Conservation (phyloP, 1,140 invertebrate species). For the Octopus sinensis region DNA sequence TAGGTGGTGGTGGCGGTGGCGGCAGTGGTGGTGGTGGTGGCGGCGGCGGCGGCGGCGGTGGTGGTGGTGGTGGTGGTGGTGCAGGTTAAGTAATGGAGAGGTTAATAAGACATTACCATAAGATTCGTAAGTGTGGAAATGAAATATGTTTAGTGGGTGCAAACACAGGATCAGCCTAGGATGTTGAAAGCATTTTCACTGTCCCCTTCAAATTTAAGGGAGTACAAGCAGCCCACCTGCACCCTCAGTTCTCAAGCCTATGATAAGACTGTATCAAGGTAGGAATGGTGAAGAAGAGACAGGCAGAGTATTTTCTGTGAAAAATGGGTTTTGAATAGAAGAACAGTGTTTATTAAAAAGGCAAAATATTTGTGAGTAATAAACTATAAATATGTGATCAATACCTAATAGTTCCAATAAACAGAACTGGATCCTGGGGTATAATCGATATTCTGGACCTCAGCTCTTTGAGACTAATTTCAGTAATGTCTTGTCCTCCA, state of each 20-base stretch:
- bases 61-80: too few species aligned
- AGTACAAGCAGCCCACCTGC: too few species aligned
- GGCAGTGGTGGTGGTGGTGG: too few species aligned
- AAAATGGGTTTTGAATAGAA: background rate
- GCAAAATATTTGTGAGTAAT: background rate
- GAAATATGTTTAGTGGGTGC: too few species aligned
- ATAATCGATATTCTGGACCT: conserved; percentile 54
- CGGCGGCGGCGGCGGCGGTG: too few species aligned
- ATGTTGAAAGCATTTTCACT: too few species aligned
- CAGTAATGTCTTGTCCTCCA: conserved; percentile 48
- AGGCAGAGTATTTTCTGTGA: background rate
- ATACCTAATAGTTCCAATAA: conserved; percentile 56
- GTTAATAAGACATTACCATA: too few species aligned
- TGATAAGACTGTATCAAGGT: background rate
- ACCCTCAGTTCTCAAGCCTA: background rate
- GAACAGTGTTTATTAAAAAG: background rate
- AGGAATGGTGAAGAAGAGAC: background rate
- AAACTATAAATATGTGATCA: background rate
- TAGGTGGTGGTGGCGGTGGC: too few species aligned
- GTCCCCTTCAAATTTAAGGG: too few species aligned
- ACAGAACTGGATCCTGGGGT: conserved; percentile 62
- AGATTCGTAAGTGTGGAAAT: too few species aligned
- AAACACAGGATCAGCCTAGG: too few species aligned
- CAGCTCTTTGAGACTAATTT: conserved; percentile 51
- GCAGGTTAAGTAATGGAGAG: too few species aligned